phyloP scores from a whole-genome alignment of 2,888 invertebrate genomes.

The Silvanus unidentatus region DNA sequence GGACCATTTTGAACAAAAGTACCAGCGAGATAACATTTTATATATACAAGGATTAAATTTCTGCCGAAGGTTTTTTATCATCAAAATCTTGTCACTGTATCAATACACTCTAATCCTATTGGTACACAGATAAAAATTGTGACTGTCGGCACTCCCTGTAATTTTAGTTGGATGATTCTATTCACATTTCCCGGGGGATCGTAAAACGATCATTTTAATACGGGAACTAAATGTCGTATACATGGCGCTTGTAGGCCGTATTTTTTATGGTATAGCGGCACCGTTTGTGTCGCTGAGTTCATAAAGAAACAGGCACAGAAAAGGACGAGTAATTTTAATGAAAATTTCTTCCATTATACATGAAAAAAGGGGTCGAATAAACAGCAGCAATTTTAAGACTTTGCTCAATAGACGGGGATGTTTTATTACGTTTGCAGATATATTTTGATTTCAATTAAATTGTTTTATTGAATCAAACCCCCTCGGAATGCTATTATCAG shows the following conservation, averaged over 20 bases:
- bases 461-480: slow-evolving; percentile 44
- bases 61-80: neutral
- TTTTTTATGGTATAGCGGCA: slow-evolving; percentile 7
- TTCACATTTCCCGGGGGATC: neutral
- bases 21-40: too few species aligned
- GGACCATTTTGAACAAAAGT: too few species aligned
- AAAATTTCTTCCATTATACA: neutral
- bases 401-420: slow-evolving; percentile 3
- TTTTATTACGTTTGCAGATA: slow-evolving; percentile 17
- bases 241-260: slow-evolving; percentile 17
- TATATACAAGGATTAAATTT: neutral
- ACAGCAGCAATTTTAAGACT: too few species aligned
- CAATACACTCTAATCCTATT: slow-evolving; percentile 26
- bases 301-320: neutral
- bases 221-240: slow-evolving; percentile 14
- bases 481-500: slow-evolving; percentile 44
- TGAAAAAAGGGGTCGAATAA: too few species aligned
- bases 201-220: slow-evolving; percentile 17
- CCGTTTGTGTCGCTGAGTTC: neutral
- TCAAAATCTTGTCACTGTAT: slow-evolving; percentile 8
- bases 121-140: slow-evolving; percentile 21
- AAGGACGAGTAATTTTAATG: too few species aligned
- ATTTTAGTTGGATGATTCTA: slow-evolving; percentile 6
- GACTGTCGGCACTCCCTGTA: slow-evolving; percentile 26
- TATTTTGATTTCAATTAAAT: slow-evolving; percentile 48